Conservation (phyloP, 2,888 invertebrate genomes). For the Hypercompe scribonia region DNA sequence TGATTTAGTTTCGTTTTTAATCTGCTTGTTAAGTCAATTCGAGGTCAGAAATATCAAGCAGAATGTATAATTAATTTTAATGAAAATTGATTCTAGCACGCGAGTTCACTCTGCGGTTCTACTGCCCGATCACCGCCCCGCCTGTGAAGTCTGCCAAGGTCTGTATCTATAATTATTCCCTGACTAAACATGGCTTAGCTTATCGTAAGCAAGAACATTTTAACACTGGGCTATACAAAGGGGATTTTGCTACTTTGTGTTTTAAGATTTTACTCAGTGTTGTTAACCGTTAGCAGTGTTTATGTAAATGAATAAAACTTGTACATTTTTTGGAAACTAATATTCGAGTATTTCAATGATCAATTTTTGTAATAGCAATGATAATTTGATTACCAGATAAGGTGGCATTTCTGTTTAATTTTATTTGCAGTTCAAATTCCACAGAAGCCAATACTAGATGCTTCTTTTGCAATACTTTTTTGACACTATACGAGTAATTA, state of each 20-base stretch:
- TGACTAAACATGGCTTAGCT: not conserved
- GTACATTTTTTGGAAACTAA: not conserved
- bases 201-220: not conserved
- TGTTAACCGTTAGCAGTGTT: not conserved
- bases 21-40: not conserved
- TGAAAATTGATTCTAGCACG: not conserved
- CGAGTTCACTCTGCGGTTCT: not conserved
- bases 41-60: not conserved
- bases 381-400: not conserved
- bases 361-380: not conserved
- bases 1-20: not conserved
- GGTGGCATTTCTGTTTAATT: not conserved
- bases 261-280: not conserved
- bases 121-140: not conserved
- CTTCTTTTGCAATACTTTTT: not conserved
- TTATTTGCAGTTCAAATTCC: not conserved
- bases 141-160: not conserved
- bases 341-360: not conserved
- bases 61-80: not conserved
- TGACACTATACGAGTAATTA: not conserved
- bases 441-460: not conserved
- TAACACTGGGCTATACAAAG: not conserved
- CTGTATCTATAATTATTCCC: not conserved
- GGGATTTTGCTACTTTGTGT: not conserved
- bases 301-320: not conserved